Conservation (phyloP, 2,888 invertebrate genomes). For the Argyresthia albistria region DNA sequence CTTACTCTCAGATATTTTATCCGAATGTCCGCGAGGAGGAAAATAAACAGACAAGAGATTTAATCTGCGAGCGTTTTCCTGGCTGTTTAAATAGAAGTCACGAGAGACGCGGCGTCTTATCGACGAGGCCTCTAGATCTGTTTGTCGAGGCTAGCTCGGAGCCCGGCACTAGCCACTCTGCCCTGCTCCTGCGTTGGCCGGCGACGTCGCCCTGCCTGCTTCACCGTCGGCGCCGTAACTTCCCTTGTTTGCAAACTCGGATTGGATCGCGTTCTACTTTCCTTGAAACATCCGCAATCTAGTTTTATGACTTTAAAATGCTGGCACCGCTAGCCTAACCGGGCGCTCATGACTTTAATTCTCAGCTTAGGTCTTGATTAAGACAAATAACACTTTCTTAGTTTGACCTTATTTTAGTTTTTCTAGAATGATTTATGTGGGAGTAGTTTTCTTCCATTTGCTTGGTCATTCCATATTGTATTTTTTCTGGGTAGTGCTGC, state of each 20-base stretch:
- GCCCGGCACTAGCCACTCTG: conserved; percentile 8
- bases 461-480: conserved; percentile 15
- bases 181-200: conserved; percentile 15
- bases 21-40: conserved; percentile 38
- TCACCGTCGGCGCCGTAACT: conserved; percentile 41
- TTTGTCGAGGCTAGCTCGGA: conserved; percentile 34
- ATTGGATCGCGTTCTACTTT: conserved; percentile 69
- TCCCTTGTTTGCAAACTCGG: conserved; percentile 70
- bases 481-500: conserved; percentile 28
- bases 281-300: conserved; percentile 60
- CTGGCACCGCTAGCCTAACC: conserved; percentile 41
- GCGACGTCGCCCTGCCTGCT: conserved; percentile 24
- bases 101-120: conserved; percentile 57
- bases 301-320: conserved; percentile 67
- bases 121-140: conserved; percentile 48
- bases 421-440: not conserved
- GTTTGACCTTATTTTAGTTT: conserved; percentile 2
- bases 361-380: conserved; percentile 17
- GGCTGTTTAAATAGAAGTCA: conserved; percentile 66
- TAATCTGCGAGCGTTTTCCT: conserved; percentile 61
- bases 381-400: conserved; percentile 21
- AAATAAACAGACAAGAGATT: conserved; percentile 59
- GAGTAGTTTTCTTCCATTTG: not conserved
- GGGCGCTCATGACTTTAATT: conserved; percentile 31
- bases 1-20: conserved; percentile 42